Evolutionary conservation across 1,140 invertebrate species (phyloP), one percentile per base, ranked within the genome.

Genomic region (Papilio aristodemus): DNA sequence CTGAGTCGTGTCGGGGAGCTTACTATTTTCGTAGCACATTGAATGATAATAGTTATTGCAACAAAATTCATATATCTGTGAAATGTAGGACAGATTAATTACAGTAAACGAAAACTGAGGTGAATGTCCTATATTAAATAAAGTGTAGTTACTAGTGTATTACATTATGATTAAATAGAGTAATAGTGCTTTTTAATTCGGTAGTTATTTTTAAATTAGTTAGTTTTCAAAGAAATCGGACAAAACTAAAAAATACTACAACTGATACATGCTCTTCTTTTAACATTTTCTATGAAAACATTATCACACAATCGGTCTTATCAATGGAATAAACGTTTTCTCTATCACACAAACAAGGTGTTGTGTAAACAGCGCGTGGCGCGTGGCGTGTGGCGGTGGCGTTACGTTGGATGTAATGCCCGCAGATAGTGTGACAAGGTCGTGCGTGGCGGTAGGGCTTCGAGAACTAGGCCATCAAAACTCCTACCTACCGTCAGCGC

Each of bases 381-480:
- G 46, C 43, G 43, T 46, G 17, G 43, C 43, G 43, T 46, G 43
- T 46, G 43, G 14, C 43, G 43, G 19, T 54, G 27, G 17, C 59
- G 27, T 62, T 59, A 59, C 57, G 57, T 19, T 70, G 19, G 36
- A 66, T 72, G 58, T 63, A 41, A 43, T 37, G 43, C 36, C 37
- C 67, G 36, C 70, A 74, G 59, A 73, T 69, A 69, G 39, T 67
- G 50, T 69, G 73, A 72, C 78, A 82, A 83, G 81, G 81, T 79
- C 81, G 71, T 58, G 8, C 67, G 32, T 67, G 67, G 63, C 72
- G 68, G 75, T 78, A 83, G 74, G 80, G 78, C 78, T 80, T 83
- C 80, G 66, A 73, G 43, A 82, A 80, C 70, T 80, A 71, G 74
- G 80, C 54, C 70, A 63, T 36, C 41, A 37, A 68, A 68, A 68